Evolutionary conservation across 2,888 invertebrate species (phyloP), one percentile per base, ranked within the genome.

Genomic region (Trimorus sp.): DNA sequence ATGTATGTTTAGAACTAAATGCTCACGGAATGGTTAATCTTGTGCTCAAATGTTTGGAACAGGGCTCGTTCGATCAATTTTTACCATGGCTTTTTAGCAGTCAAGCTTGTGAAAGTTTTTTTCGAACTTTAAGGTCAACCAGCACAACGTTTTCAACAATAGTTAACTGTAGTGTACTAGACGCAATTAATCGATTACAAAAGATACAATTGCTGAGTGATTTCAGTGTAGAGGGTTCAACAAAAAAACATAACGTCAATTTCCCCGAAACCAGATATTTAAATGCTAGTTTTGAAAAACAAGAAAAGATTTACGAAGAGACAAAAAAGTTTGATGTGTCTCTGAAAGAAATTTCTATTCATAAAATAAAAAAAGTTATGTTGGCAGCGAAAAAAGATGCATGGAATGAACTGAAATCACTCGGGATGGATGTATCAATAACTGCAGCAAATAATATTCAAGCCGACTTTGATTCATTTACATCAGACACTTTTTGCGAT

Each of bases 21-120:
- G 81, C 79, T 12, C 81, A 84, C 68, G 66, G 68, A 9, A 42
- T 85, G 37, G 12, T 85, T 9, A 82, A 83, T 73, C 14, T 62
- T 16, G 16, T 82, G n/a, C 58, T 80, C 15, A 7, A 68, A 15
- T 80, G 68, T 48, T 48, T 56, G 9, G 53, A 71, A 38, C 15
- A 48, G n/a, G 45, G 62, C 15, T 66, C 49, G 14, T 63, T 26
- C 16, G 38, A 62, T 16, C 26, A 63, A 16, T 83, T 79, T 53
- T 16, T 71, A 45, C 76, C 79, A 5, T 76, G 71, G 76, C 63
- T 60, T 2, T 71, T 71, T 38, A 56, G 65, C 26, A 75, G 71
- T 59, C 76, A 82, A 37, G 26, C 65, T 9, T 82, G 75, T 42
- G 76, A 82, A n/a, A 38, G 71, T 37, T 79, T 79, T 60, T 79